These are phyloP conservation scores for Danio jaintianensis DNA, from an alignment of 2,797 vertebrate genomes.

Conservation along the genomic window DNA sequence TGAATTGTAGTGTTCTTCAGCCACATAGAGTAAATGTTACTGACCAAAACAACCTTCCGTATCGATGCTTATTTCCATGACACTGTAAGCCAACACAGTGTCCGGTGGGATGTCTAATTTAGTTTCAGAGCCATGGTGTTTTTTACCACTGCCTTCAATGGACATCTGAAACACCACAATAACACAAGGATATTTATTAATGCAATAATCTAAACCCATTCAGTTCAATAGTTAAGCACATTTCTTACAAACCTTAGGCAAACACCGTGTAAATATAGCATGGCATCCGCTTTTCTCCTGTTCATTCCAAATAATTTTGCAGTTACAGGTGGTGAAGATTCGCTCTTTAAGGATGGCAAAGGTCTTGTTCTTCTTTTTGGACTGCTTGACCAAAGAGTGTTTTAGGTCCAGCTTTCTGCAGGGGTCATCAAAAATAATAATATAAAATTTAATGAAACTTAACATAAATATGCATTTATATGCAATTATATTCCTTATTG, in stretches of 20 bases:
- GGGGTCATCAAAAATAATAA: not conserved
- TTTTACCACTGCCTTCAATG: conserved; percentile 73
- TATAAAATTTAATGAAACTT: not conserved
- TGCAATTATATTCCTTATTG: too few relatives aligned
- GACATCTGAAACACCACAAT: conserved; percentile 73
- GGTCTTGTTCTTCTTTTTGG: conserved; percentile 75
- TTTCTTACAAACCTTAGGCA: conserved; percentile 61
- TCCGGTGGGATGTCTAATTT: conserved; percentile 84
- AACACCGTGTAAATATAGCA: conserved; percentile 53
- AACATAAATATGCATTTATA: too few relatives aligned
- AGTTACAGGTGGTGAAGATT: conserved; percentile 84
- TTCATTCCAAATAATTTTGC: conserved; percentile 77
- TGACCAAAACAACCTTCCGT: conserved; percentile 83
- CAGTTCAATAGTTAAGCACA: conserved; percentile 8
- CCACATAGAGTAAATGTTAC: conserved; percentile 5
- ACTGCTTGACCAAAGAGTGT: conserved; percentile 82
- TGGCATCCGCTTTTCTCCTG: conserved; percentile 73
- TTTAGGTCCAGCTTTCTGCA: conserved; percentile 83
- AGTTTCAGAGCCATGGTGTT: conserved; percentile 76
- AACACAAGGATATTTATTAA: not conserved
- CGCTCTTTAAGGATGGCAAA: conserved; percentile 87
- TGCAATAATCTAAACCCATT: not conserved
- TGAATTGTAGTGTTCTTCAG: not conserved
- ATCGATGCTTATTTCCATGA: conserved; percentile 85
- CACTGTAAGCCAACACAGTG: conserved; percentile 86